Evolutionary conservation across 2,888 invertebrate genomes (phyloP), one percentile per base, ranked within the genome.

Genomic region (Archips crataeganus): DNA sequence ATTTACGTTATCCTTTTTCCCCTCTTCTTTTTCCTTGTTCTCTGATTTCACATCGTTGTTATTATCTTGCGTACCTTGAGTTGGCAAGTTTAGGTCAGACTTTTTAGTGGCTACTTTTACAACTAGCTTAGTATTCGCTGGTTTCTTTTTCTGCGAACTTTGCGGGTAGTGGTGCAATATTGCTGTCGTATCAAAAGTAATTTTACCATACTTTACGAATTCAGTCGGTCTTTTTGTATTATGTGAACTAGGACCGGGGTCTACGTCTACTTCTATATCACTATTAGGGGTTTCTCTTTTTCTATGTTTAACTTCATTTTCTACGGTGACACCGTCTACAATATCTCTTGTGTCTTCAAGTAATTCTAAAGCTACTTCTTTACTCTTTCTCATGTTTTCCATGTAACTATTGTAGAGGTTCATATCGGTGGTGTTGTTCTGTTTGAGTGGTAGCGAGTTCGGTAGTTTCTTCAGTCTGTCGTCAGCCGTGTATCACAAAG

Each of bases 401-500:
- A 94, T 93, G 79, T 93, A 91, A 78, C 82, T 87, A 83, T 94
- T 93, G 81, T 94, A 91, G 77, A 85, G 82, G 78, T 92, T 92
- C 94, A 94, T 94, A 83, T 94, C 94, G 85, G 90, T 85, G 75
- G 90, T 89, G 80, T 93, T 92, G 78, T 88, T 94, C 78, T 93
- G 91, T 87, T 91, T 93, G 32, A 94, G 85, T 81, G 92, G 90
- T 84, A 94, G 87, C 79, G 94, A 89, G 80, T 91, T 93, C 84
- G 94, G 94, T 86, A 91, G 86, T 84, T 87, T 90, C 74, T 89
- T 89, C 78, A 85, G 86, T 85, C 82, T 83, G 72, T 87, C 91
- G 81, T 91, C 91, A 80, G 89, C 89, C 87, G 87, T 87, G 90
- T 93, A 94, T 95, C 95, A 95, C 93, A 94, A 94, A 84, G 92